phyloP scores from a whole-genome alignment of 2,113 vertebrate genomes.

The Antechinus stuartii region DNA sequence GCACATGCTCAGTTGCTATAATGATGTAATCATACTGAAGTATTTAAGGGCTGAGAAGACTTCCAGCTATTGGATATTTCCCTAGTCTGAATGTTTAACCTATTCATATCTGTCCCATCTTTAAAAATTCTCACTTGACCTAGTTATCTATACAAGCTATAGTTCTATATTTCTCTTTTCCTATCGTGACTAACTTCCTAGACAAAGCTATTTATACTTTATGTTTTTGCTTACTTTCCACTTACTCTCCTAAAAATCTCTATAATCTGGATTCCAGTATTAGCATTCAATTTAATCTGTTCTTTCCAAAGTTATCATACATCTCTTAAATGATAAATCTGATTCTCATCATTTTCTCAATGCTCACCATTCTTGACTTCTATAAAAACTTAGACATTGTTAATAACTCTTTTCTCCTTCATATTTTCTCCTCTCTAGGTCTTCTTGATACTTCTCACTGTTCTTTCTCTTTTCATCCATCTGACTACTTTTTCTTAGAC shows the following conservation, averaged over 20 bases:
- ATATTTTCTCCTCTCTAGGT: background rate
- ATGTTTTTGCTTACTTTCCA: background rate
- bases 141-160: background rate
- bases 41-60: too few relatives aligned
- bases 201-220: background rate
- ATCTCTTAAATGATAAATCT: background rate
- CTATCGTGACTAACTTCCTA: background rate
- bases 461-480: background rate
- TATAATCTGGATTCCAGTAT: background rate
- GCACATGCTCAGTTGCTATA: too few relatives aligned
- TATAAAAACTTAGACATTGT: background rate
- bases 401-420: background rate
- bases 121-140: background rate
- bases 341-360: background rate
- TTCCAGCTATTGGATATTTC: background rate
- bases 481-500: background rate
- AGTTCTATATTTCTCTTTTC: background rate
- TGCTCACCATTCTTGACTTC: background rate
- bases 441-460: background rate
- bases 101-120: background rate
- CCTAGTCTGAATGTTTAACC: background rate
- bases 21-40: too few relatives aligned
- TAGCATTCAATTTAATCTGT: background rate
- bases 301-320: background rate
- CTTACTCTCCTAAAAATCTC: background rate